These are phyloP conservation scores for Steatornis caripensis DNA, from an alignment of 2,113 vertebrate species.

Conservation along the genomic window DNA sequence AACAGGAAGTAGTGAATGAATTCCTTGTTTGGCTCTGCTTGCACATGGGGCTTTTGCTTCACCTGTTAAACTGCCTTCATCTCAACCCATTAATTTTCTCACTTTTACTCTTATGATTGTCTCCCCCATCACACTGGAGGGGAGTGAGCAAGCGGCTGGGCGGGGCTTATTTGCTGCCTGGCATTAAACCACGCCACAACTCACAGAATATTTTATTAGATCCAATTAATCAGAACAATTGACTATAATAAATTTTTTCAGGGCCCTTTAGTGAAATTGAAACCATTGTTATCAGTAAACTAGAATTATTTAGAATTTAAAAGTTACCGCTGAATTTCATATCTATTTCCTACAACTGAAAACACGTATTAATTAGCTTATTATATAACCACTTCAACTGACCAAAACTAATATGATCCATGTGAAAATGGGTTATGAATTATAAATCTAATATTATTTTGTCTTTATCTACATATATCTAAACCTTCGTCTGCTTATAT, in stretches of 20 bases:
- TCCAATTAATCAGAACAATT: background rate
- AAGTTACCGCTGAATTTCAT: background rate
- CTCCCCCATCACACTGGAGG: no score
- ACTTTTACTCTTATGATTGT: no score
- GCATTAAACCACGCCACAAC: no score
- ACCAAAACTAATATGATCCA: background rate
- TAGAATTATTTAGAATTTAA: background rate
- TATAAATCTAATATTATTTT: fast-evolving
- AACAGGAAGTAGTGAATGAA: no score
- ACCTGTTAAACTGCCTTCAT: no score
- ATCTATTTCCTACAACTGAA: background rate
- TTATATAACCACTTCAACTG: background rate
- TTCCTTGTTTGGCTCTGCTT: no score
- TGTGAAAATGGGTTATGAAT: background rate
- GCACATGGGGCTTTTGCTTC: no score
- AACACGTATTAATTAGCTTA: background rate
- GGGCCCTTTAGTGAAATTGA: background rate
- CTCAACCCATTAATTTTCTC: no score
- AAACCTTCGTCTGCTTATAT: background rate
- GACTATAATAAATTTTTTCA: background rate
- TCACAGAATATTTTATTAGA: background rate
- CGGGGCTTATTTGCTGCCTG: no score
- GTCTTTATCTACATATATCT: background rate
- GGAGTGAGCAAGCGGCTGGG: no score
- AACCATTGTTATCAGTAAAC: background rate